These are phyloP conservation scores for Netelia virgata DNA, from an alignment of 2,888 invertebrate genomes.

Conservation along the genomic window DNA sequence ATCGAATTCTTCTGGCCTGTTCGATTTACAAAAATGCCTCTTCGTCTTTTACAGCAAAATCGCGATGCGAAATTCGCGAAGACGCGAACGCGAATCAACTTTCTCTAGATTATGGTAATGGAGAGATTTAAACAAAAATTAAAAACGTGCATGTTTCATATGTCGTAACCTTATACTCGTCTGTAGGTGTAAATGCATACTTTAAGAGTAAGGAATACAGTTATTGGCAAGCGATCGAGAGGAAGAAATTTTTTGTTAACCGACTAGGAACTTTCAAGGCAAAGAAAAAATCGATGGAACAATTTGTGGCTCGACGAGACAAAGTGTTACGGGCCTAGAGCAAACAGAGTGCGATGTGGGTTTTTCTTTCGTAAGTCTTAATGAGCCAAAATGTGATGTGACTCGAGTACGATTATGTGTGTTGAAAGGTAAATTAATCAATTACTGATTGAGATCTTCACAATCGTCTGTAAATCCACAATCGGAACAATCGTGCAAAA, in stretches of 20 bases:
- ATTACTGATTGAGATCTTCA: conserved; percentile 42
- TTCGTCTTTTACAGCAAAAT: conserved; percentile 19
- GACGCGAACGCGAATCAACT: conserved; percentile 65
- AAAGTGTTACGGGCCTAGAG: background rate
- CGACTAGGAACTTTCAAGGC: background rate
- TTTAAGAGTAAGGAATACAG: conserved; percentile 68
- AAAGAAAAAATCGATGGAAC: background rate
- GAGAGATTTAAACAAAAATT: conserved; percentile 23
- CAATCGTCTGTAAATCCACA: conserved; percentile 58
- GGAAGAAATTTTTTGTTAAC: background rate
- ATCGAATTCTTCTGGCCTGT: conserved; percentile 43
- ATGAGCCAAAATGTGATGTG: background rate
- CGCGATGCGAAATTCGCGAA: conserved; percentile 36
- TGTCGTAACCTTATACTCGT: conserved; percentile 64
- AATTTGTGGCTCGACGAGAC: background rate
- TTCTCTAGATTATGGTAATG: conserved; percentile 71
- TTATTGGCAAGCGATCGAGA: background rate
- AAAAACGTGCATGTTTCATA: conserved; percentile 32
- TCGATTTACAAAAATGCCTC: conserved; percentile 18
- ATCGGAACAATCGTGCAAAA: conserved; percentile 34
- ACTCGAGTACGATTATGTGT: background rate
- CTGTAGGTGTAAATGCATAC: conserved; percentile 79
- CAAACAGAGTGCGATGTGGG: background rate
- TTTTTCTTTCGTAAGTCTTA: background rate
- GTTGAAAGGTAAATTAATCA: conserved; percentile 32